Evolutionary conservation across 2,888 invertebrate species (phyloP).

Genomic region (Abrostola tripartita): DNA sequence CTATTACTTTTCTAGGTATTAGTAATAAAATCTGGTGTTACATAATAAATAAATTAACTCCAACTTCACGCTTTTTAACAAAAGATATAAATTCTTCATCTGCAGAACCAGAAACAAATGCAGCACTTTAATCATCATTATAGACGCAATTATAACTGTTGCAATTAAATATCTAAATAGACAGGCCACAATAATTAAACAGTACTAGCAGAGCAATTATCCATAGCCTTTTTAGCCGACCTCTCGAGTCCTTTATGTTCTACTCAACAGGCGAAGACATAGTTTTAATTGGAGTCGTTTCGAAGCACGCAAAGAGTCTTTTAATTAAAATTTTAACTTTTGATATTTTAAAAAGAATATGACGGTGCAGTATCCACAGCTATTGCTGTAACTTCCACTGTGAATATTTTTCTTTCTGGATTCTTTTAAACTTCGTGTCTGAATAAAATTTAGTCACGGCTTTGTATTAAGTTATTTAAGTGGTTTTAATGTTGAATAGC

Average conservation of each 20-base stretch:
- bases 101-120: constrained; percentile 4
- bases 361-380: constrained; percentile 64
- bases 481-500: not conserved
- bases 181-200: constrained; percentile 75
- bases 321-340: constrained; percentile 83
- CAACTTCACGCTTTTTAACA: too few species aligned
- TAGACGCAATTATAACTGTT: constrained; percentile 12
- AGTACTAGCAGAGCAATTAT: constrained; percentile 74
- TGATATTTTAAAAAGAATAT: constrained; percentile 76
- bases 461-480: constrained; percentile 13
- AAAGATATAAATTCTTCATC: not conserved
- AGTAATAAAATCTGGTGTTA: too few species aligned
- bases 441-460: constrained; percentile 9
- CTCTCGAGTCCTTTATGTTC: constrained; percentile 78
- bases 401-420: constrained; percentile 43
- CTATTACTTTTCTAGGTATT: too few species aligned
- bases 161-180: constrained; percentile 67
- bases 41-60: too few species aligned
- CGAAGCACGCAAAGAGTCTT: constrained; percentile 79
- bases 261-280: constrained; percentile 76
- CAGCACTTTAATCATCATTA: constrained; percentile 11
- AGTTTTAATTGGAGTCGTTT: constrained; percentile 86
- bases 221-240: constrained; percentile 69
- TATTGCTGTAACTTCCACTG: constrained; percentile 65
- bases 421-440: constrained; percentile 31